Evolutionary conservation across 2,113 vertebrate species (phyloP).

Genomic region (Hyaena hyaena): DNA sequence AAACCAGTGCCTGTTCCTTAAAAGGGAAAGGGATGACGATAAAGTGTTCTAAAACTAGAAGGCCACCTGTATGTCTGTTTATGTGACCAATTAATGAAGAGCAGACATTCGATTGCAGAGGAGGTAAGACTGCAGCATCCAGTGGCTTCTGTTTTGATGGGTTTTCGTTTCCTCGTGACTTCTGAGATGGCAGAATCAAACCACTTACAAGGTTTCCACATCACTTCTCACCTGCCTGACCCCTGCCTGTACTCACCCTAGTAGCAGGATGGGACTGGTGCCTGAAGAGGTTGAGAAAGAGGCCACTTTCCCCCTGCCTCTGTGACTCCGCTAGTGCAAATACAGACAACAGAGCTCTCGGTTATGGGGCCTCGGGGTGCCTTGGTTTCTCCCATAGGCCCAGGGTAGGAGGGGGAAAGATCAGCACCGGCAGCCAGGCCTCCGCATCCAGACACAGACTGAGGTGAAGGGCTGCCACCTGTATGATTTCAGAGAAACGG

Average conservation of each 20-base stretch:
- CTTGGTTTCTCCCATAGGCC: neutral
- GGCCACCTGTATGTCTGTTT: neutral
- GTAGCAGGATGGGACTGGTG: neutral
- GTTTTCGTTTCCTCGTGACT: neutral
- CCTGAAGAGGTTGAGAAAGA: neutral
- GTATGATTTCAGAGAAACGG: neutral
- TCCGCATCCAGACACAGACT: neutral
- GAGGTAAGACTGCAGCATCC: neutral
- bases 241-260: neutral
- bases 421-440: neutral
- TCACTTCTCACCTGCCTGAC: neutral
- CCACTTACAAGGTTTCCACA: neutral
- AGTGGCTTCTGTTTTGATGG: neutral
- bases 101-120: neutral
- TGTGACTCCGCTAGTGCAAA: too few relatives aligned
- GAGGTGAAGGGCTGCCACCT: neutral
- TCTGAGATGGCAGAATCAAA: neutral
- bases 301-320: neutral
- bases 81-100: neutral
- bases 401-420: neutral
- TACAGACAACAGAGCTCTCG: neutral
- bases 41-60: neutral
- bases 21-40: neutral
- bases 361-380: neutral
- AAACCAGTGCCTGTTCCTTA: neutral